Evolutionary conservation across 2,797 vertebrate species (phyloP), one percentile per base, ranked within the genome.

Genomic region (Gallirallus australis): DNA sequence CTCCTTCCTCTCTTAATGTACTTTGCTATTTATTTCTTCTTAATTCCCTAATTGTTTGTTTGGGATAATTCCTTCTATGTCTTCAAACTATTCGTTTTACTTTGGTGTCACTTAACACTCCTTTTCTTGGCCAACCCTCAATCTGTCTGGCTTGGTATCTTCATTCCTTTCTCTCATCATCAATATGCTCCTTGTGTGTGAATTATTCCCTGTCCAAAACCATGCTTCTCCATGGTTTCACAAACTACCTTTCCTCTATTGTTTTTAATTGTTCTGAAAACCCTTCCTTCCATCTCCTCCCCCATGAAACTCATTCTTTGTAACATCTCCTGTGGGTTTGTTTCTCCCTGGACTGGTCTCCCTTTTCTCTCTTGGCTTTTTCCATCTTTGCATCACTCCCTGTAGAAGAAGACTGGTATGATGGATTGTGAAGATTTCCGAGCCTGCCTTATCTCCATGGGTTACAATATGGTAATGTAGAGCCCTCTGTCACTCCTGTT

Each of bases 361-460:
- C 94, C 60, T 94, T 89, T 91, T 96, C 82, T 78, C 69, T 96
- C 97, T 96, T 70, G 91, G 78, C 83, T 90, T 82, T 86, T 95
- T 93, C 94, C 98, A 98, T 97, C 97, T 95, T 97, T 94, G 90
- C 95, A 23, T 95, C 96, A 96, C 81, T 94, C 90, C 87, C 97
- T 98, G 97, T 99, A 99, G 99, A 99, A 99, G 99, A 99, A 99
- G 99, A 99, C 99, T 98, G 99, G 99, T 98, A 98, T 99, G 98
- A 99, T 99, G 99, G 99, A 99, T 97, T 98, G 98, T 95, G 99
- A 99, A 98, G 99, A 99, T 99, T 99, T 99, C 99, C 99, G 98
- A 98, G 99, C 99, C 98, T 99, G 99, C 99, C 99, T 99, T 98
- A 99, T 99, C 99, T 99, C 99, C 99, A 98, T 99, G 98, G 99